Conservation (phyloP, 92 coral and sea anemone genomes). For the Actinernus sp. region DNA sequence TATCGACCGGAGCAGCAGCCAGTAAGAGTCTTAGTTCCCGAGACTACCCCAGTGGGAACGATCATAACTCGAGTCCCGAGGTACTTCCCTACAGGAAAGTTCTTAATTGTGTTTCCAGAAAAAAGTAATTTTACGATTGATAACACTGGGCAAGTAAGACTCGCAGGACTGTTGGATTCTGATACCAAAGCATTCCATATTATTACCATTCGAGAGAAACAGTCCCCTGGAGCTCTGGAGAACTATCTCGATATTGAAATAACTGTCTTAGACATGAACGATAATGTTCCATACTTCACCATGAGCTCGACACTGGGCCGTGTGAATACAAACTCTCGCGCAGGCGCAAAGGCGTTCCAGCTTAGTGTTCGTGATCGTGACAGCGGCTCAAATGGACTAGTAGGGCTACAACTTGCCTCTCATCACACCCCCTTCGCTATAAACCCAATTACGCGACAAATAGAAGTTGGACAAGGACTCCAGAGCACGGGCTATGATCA, state of each 20-base stretch:
- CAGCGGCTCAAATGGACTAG: slow-evolving; percentile 75
- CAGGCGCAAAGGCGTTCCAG: slow-evolving; percentile 85
- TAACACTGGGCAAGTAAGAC: slow-evolving; percentile 64
- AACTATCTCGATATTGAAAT: slow-evolving; percentile 79
- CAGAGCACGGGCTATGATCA: slow-evolving; percentile 56
- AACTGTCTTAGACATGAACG: slow-evolving; percentile 86
- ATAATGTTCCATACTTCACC: slow-evolving; percentile 81
- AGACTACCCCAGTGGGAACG: slow-evolving; percentile 69
- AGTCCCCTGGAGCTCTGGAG: slow-evolving; percentile 56
- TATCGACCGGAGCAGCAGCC: slow-evolving; percentile 94
- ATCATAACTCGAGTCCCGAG: slow-evolving; percentile 78
- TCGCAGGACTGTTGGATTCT: slow-evolving; percentile 63
- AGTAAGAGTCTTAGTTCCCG: slow-evolving; percentile 82
- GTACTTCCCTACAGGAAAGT: slow-evolving; percentile 83
- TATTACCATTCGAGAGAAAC: slow-evolving; percentile 79
- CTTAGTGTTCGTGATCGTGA: slow-evolving; percentile 86
- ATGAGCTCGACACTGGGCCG: slow-evolving; percentile 70
- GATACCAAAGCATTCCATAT: slow-evolving; percentile 76
- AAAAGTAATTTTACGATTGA: slow-evolving; percentile 79
- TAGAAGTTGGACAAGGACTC: slow-evolving; percentile 72
- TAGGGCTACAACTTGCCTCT: slow-evolving; percentile 72
- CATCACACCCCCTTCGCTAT: slow-evolving; percentile 60
- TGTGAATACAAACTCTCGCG: slow-evolving; percentile 83
- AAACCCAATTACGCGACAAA: slow-evolving; percentile 67
- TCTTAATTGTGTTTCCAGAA: slow-evolving; percentile 80